Conservation (phyloP, 1,140 invertebrate genomes). For the Sitophilus oryzae region DNA sequence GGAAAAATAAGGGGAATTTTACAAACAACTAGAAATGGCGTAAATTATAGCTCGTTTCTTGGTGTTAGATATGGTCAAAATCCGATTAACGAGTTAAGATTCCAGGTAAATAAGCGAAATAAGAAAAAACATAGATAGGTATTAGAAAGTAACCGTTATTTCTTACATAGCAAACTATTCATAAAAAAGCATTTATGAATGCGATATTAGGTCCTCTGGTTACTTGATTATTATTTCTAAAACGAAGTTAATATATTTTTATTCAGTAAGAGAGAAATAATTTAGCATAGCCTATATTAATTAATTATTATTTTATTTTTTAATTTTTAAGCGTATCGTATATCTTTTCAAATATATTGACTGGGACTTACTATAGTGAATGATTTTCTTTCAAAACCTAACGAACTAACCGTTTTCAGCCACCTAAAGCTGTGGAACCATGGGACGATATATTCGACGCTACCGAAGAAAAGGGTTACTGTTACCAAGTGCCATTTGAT, state of each 20-base stretch:
- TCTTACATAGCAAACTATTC: not conserved
- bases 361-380: too few species aligned
- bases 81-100: slow-evolving; percentile 15
- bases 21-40: slow-evolving; percentile 9
- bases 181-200: not conserved
- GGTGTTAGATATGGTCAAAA: slow-evolving; percentile 19
- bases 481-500: slow-evolving; percentile 17
- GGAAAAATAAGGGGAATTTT: slow-evolving; percentile 17
- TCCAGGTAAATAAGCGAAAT: slow-evolving; percentile 8
- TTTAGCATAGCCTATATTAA: too few species aligned
- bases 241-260: too few species aligned
- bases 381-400: too few species aligned
- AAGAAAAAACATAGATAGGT: not conserved
- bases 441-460: slow-evolving; percentile 28
- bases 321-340: too few species aligned
- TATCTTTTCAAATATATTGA: too few species aligned
- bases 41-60: slow-evolving; percentile 14
- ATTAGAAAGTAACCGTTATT: not conserved
- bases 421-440: slow-evolving; percentile 19
- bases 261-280: too few species aligned
- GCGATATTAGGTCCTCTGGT: too few species aligned
- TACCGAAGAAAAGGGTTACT: slow-evolving; percentile 22
- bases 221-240: too few species aligned
- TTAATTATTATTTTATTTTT: too few species aligned
- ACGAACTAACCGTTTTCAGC: too few species aligned